Evolutionary conservation across 1,140 invertebrate species (phyloP).

Genomic region (Cylas formicarius): DNA sequence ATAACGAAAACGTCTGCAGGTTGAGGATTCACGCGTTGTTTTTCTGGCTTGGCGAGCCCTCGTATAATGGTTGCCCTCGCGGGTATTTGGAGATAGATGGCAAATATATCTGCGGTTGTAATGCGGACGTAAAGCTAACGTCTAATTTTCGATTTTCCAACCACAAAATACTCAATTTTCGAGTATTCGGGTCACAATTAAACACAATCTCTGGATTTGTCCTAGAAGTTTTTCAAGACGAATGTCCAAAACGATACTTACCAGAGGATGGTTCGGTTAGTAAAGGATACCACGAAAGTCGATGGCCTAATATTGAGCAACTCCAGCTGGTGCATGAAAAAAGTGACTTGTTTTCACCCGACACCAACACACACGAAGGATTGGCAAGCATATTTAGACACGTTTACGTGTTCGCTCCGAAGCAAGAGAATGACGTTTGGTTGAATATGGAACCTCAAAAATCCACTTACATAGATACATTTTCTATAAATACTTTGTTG

Average conservation of each 20-base stretch:
- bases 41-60: conserved; percentile 45
- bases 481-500: conserved; percentile 20
- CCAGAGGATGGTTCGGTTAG: conserved; percentile 1
- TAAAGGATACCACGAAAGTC: conserved; percentile 15
- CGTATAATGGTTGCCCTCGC: conserved; percentile 40
- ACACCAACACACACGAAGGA: conserved; percentile 8
- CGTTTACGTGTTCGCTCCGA: conserved; percentile 28
- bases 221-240: conserved; percentile 49
- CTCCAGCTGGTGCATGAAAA: conserved; percentile 21
- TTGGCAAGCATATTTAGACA: conserved; percentile 21
- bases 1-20: conserved; percentile 44
- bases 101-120: conserved; percentile 50
- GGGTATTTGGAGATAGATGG: conserved; percentile 51
- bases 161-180: conserved; percentile 40
- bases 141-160: conserved; percentile 30
- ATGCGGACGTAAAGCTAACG: conserved; percentile 43
- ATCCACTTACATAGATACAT: conserved; percentile 28
- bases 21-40: conserved; percentile 49
- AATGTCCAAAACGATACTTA: conserved; percentile 40
- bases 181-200: conserved; percentile 22
- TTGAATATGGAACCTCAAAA: conserved; percentile 27
- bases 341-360: conserved; percentile 17
- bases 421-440: conserved; percentile 15
- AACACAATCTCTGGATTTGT: conserved; percentile 45
- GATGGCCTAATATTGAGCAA: conserved; percentile 19